Conservation (phyloP, 1,140 invertebrate species). For the Drosophila malerkotliana region DNA sequence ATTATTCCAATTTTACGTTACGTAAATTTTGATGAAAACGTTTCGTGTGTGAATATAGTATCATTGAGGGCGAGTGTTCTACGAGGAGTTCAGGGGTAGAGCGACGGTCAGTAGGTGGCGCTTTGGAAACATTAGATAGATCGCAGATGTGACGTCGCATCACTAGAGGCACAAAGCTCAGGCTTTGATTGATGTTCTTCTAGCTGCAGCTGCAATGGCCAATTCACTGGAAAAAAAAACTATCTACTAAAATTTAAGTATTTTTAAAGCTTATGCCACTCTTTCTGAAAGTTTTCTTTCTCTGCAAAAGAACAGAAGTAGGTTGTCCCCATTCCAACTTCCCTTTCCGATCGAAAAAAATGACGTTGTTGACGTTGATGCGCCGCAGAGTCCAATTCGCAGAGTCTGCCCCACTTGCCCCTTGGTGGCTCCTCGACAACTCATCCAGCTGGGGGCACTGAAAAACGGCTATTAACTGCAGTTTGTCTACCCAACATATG, state of each 20-base stretch:
- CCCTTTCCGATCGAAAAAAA: slow-evolving; percentile 45
- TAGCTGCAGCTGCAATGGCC: slow-evolving; percentile 43
- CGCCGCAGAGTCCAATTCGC: slow-evolving; percentile 49
- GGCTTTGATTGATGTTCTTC: slow-evolving; percentile 65
- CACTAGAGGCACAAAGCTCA: slow-evolving; percentile 33
- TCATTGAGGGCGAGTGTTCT: slow-evolving; percentile 35
- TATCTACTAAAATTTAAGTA: not conserved
- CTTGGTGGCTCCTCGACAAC: not conserved
- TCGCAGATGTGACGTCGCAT: slow-evolving; percentile 55
- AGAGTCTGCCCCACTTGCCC: slow-evolving; percentile 4
- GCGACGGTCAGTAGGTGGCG: slow-evolving; percentile 48
- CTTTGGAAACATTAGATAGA: slow-evolving; percentile 27
- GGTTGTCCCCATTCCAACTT: slow-evolving; percentile 41
- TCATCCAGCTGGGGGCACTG: slow-evolving; percentile 10
- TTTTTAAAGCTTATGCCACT: not conserved
- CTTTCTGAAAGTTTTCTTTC: slow-evolving; percentile 1
- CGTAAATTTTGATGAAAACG: slow-evolving; percentile 70
- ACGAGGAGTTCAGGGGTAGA: slow-evolving; percentile 4
- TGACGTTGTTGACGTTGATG: slow-evolving; percentile 76
- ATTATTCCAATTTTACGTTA: slow-evolving; percentile 69
- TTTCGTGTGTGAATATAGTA: slow-evolving; percentile 57
- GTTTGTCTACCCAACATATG: slow-evolving; percentile 61
- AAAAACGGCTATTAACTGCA: slow-evolving; percentile 59
- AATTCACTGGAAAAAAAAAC: slow-evolving; percentile 26
- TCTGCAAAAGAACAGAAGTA: slow-evolving; percentile 53